phyloP scores from a whole-genome alignment of 1,140 invertebrate species.

The Whitmania pigra region DNA sequence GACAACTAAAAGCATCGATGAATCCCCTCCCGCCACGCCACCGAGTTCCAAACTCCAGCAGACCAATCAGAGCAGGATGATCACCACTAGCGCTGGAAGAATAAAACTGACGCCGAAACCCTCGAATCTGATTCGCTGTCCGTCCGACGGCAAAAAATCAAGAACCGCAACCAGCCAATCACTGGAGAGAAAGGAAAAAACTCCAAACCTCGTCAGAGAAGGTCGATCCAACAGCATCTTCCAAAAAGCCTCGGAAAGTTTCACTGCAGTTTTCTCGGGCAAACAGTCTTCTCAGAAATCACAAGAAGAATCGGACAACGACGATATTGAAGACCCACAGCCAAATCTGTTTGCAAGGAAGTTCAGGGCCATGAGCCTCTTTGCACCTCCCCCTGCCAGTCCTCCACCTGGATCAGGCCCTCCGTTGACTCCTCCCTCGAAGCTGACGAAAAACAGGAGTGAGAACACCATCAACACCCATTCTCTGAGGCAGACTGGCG shows the following conservation, averaged over 20 bases:
- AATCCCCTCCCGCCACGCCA: not conserved
- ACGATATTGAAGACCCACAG: not conserved
- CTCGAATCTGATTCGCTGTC: no score
- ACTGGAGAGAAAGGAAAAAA: not conserved
- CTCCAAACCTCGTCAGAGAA: not conserved
- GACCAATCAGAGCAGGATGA: not conserved
- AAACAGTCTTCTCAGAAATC: not conserved
- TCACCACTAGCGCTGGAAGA: not conserved
- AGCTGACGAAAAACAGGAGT: no score
- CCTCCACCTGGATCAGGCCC: not conserved
- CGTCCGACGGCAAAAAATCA: not conserved
- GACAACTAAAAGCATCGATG: not conserved
- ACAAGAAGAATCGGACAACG: not conserved
- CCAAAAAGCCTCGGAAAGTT: slow-evolving; percentile 6
- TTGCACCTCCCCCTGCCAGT: not conserved
- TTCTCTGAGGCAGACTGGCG: no score
- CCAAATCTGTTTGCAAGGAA: not conserved
- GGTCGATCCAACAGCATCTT: not conserved
- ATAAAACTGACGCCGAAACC: not conserved
- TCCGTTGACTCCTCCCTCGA: no score
- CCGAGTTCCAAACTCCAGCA: not conserved
- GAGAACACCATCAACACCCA: no score
- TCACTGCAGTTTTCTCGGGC: not conserved
- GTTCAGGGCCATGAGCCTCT: slow-evolving; percentile 9
- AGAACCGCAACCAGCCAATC: not conserved